Evolutionary conservation across 2,888 invertebrate genomes (phyloP).

Genomic region (Pinctada fucata): DNA sequence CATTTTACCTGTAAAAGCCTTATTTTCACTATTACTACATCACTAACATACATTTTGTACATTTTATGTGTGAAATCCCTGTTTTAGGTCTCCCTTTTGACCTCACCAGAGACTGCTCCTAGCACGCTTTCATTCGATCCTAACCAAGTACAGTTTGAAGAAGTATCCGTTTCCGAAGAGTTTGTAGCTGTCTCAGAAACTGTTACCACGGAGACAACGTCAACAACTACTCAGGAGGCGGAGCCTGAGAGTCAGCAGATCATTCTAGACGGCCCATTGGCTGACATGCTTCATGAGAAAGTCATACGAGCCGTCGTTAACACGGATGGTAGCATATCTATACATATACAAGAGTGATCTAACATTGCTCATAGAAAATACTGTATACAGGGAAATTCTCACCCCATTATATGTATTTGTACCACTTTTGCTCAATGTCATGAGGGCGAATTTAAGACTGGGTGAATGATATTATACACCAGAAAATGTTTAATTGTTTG

Average conservation of each 20-base stretch:
- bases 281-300: background rate
- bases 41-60: too few species aligned
- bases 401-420: too few species aligned
- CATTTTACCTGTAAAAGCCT: too few species aligned
- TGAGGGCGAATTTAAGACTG: too few species aligned
- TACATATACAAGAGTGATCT: background rate
- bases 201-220: background rate
- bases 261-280: background rate
- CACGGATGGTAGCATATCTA: background rate
- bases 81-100: background rate
- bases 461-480: too few species aligned
- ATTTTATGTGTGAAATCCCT: too few species aligned
- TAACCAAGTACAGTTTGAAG: background rate
- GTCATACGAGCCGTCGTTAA: background rate
- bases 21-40: too few species aligned
- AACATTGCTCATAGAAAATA: too few species aligned
- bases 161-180: background rate
- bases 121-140: background rate
- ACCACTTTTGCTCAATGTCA: too few species aligned
- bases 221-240: background rate
- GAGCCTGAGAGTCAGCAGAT: background rate
- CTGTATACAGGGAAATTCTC: too few species aligned
- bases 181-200: background rate
- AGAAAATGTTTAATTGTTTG: too few species aligned
- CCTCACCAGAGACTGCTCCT: background rate